phyloP scores from a whole-genome alignment of 2,888 invertebrate genomes.

The Melanargia galathea region DNA sequence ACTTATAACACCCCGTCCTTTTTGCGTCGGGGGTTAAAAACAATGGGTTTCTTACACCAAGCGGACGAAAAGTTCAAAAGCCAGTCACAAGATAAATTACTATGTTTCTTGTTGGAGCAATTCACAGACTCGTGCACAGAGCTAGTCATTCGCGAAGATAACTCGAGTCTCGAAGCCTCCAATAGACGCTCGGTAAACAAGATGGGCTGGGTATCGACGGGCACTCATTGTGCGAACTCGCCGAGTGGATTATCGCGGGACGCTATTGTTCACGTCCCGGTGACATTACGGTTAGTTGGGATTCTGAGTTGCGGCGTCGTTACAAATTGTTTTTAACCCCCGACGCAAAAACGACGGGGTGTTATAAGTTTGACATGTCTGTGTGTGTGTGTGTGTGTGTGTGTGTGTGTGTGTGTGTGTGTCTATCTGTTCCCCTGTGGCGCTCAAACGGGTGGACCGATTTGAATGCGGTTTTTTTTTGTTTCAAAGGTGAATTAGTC shows the following conservation, averaged over 20 bases:
- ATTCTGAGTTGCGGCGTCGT: background rate
- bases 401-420: no score
- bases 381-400: no score
- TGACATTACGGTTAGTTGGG: background rate
- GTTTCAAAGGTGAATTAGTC: no score
- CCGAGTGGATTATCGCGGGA: background rate
- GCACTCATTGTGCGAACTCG: background rate
- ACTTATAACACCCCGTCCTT: no score
- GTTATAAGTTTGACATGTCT: no score
- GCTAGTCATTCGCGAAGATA: slow-evolving; percentile 3
- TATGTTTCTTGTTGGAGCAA: background rate
- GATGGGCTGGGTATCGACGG: background rate
- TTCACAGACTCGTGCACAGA: slow-evolving; percentile 4
- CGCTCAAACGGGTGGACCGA: no score
- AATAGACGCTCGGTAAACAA: slow-evolving; percentile 1
- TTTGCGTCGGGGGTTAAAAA: no score
- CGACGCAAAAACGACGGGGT: no score
- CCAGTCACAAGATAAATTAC: background rate
- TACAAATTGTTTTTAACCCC: background rate
- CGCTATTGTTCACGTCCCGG: background rate
- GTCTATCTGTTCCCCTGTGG: no score
- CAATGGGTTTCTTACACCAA: no score
- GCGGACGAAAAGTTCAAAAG: background rate
- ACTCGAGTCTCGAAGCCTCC: background rate
- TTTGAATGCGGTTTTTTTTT: no score